Conservation (phyloP, 2,113 vertebrate genomes). For the Antechinus stuartii region DNA sequence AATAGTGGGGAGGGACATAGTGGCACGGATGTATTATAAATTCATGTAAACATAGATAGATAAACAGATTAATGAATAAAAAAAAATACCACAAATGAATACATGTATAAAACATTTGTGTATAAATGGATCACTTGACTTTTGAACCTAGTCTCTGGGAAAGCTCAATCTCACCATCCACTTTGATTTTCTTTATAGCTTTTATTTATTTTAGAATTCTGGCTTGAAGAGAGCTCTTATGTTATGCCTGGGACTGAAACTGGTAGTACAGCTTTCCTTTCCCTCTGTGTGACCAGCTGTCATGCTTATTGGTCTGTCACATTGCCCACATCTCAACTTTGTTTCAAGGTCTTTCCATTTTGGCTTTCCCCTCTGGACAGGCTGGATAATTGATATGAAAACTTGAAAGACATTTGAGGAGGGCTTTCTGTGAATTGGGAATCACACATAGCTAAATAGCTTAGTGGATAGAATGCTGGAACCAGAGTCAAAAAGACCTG, state of each 20-base stretch:
- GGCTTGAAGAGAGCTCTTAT: constrained; percentile 51
- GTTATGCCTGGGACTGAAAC: constrained; percentile 14
- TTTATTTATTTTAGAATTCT: neutral
- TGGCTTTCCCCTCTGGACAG: neutral
- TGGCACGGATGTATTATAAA: neutral
- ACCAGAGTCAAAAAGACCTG: neutral
- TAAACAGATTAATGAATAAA: neutral
- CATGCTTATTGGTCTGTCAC: neutral
- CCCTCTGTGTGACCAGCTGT: constrained; percentile 9
- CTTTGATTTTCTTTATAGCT: constrained; percentile 68
- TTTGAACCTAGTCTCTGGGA: constrained; percentile 63
- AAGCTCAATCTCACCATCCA: constrained; percentile 31
- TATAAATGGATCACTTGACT: constrained; percentile 59
- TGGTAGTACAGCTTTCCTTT: neutral
- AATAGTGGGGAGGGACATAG: neutral
- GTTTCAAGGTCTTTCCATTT: neutral
- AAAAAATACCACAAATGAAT: neutral
- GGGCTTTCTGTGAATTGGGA: neutral
- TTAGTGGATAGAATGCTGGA: neutral
- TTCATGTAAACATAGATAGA: neutral
- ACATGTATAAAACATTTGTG: neutral
- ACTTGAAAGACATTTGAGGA: constrained; percentile 5
- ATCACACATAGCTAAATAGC: neutral
- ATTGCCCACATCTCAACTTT: neutral
- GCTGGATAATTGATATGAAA: neutral